phyloP scores from a whole-genome alignment of 2,113 vertebrate genomes.

The Athene noctua region DNA sequence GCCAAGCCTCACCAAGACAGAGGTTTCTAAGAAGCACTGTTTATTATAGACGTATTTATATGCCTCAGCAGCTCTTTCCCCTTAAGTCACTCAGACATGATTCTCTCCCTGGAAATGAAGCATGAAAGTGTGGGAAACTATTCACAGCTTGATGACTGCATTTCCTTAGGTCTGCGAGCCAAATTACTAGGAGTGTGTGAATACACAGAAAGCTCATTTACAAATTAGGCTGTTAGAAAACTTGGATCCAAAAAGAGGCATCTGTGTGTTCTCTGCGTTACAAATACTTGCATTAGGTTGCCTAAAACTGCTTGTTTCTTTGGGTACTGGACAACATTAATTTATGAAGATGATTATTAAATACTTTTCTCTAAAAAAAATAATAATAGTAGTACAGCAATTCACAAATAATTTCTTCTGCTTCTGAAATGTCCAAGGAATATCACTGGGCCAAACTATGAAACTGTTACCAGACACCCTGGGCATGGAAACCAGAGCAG shows the following conservation, averaged over 20 bases:
- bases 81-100: not conserved
- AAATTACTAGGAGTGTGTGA: slow-evolving; percentile 29
- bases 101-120: not conserved
- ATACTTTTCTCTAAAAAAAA: not conserved
- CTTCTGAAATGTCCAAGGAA: not conserved
- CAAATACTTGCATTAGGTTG: not conserved
- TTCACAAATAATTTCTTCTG: not conserved
- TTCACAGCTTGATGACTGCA: slow-evolving; percentile 9
- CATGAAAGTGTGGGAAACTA: not conserved
- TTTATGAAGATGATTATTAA: not conserved
- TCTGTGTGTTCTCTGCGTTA: not conserved
- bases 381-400: not conserved
- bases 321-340: not conserved
- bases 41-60: not conserved
- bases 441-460: not conserved
- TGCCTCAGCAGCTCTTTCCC: not conserved
- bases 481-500: not conserved
- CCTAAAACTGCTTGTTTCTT: not conserved
- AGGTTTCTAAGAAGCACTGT: not conserved
- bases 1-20: not conserved
- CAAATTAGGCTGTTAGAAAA: slow-evolving; percentile 41
- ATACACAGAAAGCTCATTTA: slow-evolving; percentile 42
- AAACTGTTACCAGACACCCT: not conserved
- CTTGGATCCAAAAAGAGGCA: not conserved
- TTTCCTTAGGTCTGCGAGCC: not conserved